Evolutionary conservation across 1,140 invertebrate genomes (phyloP), one percentile per base, ranked within the genome.

Genomic region (Dendroctonus valens): DNA sequence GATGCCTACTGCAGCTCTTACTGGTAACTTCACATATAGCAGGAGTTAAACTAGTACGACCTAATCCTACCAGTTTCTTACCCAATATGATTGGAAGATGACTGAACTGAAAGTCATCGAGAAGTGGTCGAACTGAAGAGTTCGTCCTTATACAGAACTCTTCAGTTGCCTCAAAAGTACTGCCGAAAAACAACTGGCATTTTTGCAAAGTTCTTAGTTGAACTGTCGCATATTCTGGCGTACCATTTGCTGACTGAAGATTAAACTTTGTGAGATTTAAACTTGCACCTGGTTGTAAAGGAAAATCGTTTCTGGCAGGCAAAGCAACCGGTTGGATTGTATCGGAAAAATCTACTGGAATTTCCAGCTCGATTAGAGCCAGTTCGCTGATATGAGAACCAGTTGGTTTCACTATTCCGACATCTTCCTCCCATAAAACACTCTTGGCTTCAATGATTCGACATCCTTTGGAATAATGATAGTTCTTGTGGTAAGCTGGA

Each of bases 381-480:
- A 51, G 7, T 26, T 26, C 26, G 26, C 26, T 26, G 1, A 26
- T 26, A 26, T 26, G 26, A 26, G 26, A 26, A 26, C 26, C 26
- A 26, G 26, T 26, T 26, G 26, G 3, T 26, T 26, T 26, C 3
- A 26, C 26, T 26, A 26, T 2, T 26, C 26, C 26, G 42, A 9
- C 42, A 46, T 46, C 42, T 12, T 46, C 42, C 8, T 46, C 8
- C 42, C 42, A 46, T 12, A 46, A 46, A 8, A 46, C 42, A 9
- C n/a, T 9, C 5, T 15, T 15, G 15, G 49, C 14, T n/a, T 51
- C 7, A 12, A 51, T 51, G 2, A 51, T 51, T 51, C 14, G 49
- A 51, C 49, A 51, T 8, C 49, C 49, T 6, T 51, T 15, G 7
- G 15, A 51, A 15, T 51, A 51, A 15, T 51, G 49, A 15, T 51